Evolutionary conservation across 2,888 invertebrate species (phyloP).

Genomic region (Sarcophaga carnaria): DNA sequence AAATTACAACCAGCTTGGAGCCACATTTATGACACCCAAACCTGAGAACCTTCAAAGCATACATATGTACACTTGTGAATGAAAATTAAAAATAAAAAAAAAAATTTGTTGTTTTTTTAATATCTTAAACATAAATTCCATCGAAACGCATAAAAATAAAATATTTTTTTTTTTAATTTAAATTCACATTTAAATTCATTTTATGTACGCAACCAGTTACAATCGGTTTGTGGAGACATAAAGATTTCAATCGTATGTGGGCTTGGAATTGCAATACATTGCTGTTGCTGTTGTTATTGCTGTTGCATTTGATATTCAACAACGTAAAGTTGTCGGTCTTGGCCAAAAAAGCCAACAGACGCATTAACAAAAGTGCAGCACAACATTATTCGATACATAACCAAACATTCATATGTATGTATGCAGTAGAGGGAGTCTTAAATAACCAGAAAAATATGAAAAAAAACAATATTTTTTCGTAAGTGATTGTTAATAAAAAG

Average conservation of each 20-base stretch:
- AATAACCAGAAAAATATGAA: too few species aligned
- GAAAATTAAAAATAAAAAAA: neutral
- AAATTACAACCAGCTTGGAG: constrained; percentile 31
- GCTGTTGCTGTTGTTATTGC: neutral
- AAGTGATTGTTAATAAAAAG: too few species aligned
- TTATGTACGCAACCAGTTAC: constrained; percentile 39
- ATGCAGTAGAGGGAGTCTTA: too few species aligned
- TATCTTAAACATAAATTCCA: neutral
- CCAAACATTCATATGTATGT: too few species aligned
- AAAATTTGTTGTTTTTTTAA: neutral
- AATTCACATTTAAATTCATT: constrained; percentile 52
- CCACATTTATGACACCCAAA: constrained; percentile 51
- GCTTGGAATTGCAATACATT: constrained; percentile 10
- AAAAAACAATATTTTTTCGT: too few species aligned
- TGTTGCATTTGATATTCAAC: neutral
- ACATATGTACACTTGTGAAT: neutral
- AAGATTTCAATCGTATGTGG: constrained; percentile 54
- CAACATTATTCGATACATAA: too few species aligned
- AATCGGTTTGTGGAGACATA: constrained; percentile 7
- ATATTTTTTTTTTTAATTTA: neutral
- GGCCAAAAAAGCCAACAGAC: neutral
- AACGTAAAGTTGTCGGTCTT: neutral
- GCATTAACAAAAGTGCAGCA: too few species aligned
- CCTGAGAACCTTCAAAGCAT: constrained; percentile 52
- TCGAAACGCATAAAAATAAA: neutral